A percentile compares a stretch with the other conserved stretches of the same genome.
Evolutionary conservation across 2,113 vertebrate species (phyloP).

Genomic region (Plecotus auritus): DNA sequence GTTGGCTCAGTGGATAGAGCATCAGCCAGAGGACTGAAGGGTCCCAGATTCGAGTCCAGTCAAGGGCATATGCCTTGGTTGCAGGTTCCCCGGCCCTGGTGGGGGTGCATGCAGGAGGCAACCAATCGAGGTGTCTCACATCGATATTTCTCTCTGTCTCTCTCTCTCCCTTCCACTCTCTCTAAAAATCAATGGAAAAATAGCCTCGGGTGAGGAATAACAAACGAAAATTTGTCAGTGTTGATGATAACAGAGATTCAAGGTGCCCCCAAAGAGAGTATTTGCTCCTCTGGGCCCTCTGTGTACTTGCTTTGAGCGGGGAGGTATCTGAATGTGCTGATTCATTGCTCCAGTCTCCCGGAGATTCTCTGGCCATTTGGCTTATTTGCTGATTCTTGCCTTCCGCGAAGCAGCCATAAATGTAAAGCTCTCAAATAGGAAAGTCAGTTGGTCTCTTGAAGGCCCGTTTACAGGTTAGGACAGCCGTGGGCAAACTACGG

Average conservation of each 20-base stretch:
- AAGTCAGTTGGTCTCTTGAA: not conserved
- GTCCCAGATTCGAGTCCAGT: too few relatives aligned
- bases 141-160: not conserved
- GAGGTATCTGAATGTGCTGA: conserved; percentile 46
- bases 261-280: not conserved
- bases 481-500: too few relatives aligned
- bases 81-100: too few relatives aligned
- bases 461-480: not conserved
- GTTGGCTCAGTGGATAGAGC: too few relatives aligned
- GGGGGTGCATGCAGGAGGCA: too few relatives aligned
- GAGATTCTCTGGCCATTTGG: conserved; percentile 33
- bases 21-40: too few relatives aligned
- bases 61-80: too few relatives aligned
- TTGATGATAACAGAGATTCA: not conserved
- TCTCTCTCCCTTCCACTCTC: not conserved
- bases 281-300: conserved; percentile 27
- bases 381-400: not conserved
- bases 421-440: not conserved
- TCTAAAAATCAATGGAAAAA: not conserved
- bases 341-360: conserved; percentile 10
- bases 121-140: too few relatives aligned
- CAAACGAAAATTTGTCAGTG: not conserved
- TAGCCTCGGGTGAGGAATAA: too few relatives aligned
- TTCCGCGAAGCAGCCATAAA: not conserved
- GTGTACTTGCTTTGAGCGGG: not conserved